Evolutionary conservation across 2,888 invertebrate species (phyloP), one percentile per base, ranked within the genome.

Genomic region (Macaria liturata): DNA sequence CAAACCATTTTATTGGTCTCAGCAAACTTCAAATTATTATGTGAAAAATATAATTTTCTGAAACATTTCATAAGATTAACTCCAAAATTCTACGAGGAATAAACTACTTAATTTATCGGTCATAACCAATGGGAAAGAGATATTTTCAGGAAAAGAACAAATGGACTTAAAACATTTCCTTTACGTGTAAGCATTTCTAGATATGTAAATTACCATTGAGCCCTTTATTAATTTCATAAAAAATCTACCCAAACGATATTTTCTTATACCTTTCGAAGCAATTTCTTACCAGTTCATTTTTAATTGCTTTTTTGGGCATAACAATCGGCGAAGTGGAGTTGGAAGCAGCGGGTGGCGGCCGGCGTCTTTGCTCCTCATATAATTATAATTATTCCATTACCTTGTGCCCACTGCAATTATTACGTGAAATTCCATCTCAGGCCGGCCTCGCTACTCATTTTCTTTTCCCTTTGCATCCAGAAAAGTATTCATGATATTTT

Each of bases 361-460:
- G 88, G 86, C 82, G 76, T 78, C 84, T 86, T 88, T 88, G 77
- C 78, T 70, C 74, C 78, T 75, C 78, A 78, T 81, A 84, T 88
- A 86, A 89, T 90, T 90, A 89, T 88, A 90, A 90, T 90, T 88
- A 89, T 89, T 88, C 84, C 88, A 89, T 90, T 90, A 90, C 84
- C 86, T 84, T 86, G 79, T 81, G 81, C 86, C 64, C 81, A 76
- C 78, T 75, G 84, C 82, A 88, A 86, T 88, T 88, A 87, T 86
- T 81, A 80, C 70, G 69, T 78, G 73, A 82, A 83, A 86, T 84
- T 83, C 83, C 82, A 74, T 76, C 76, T 75, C 75, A 74, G 78
- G 78, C 74, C 72, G 63, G 54, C 65, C 74, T 75, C 70, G 57
- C 65, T 68, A 72, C 70, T 75, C 68, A 68, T 64, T 66, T 62